Conservation (phyloP, 2,113 vertebrate genomes). For the Sapajus apella region DNA sequence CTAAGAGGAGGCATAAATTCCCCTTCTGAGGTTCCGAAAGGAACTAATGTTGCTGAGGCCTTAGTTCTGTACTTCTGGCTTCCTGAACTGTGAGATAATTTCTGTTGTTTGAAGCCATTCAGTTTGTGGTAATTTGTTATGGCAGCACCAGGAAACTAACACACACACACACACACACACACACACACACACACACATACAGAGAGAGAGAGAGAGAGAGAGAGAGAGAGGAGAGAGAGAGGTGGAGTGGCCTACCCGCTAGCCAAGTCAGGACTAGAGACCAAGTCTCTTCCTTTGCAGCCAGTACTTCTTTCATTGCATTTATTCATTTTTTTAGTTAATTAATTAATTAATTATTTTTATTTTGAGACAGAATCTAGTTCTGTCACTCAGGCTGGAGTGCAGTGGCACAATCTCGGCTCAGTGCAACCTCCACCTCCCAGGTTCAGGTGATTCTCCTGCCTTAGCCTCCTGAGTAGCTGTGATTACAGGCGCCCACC, state of each 20-base stretch:
- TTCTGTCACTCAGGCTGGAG: no score
- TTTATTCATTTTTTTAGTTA: neutral
- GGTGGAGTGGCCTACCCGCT: neutral
- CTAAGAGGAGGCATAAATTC: neutral
- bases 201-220: neutral
- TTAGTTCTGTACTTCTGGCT: neutral
- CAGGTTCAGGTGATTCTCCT: no score
- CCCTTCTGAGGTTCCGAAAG: neutral
- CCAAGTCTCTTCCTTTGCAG: neutral
- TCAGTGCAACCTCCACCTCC: no score
- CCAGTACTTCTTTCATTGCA: neutral
- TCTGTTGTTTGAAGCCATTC: neutral
- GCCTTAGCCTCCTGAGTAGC: no score
- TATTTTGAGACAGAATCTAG: no score
- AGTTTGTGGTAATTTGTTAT: neutral
- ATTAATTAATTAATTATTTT: no score
- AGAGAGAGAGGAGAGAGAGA: no score
- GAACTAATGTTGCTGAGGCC: neutral
- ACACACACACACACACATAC: no score
- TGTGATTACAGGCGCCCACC: no score
- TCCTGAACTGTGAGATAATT: neutral
- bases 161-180: no score
- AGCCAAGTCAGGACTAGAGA: neutral
- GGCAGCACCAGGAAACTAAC: neutral
- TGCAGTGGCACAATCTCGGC: no score